Conservation (phyloP, 2,797 vertebrate species). For the Poliocrania exsul region DNA sequence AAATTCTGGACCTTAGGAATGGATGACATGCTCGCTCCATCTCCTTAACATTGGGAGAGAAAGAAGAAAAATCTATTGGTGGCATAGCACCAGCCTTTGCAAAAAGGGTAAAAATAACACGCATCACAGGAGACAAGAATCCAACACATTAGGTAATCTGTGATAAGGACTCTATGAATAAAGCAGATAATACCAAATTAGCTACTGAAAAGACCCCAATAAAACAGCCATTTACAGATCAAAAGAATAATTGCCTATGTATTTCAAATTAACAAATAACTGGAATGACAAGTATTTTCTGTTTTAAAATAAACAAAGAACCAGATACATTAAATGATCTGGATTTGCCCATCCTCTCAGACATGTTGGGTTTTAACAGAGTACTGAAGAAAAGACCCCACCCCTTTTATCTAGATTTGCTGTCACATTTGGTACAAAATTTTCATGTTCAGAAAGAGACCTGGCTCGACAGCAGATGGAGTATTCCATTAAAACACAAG, state of each 20-base stretch:
- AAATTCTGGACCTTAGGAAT: conserved; percentile 21
- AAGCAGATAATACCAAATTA: background rate
- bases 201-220: background rate
- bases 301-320: conserved; percentile 18
- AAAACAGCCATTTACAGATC: background rate
- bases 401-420: background rate
- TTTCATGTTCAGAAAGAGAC: background rate
- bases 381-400: conserved; percentile 6
- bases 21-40: background rate
- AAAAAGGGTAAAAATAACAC: conserved; percentile 49
- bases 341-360: conserved; percentile 16
- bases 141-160: background rate
- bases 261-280: conserved; percentile 13
- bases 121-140: conserved; percentile 28
- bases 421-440: conserved; percentile 32
- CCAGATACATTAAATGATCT: background rate
- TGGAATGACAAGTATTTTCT: background rate
- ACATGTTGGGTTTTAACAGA: background rate
- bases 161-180: background rate
- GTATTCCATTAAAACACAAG: conserved; percentile 17
- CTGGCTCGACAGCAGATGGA: conserved; percentile 46
- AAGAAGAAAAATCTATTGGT: background rate
- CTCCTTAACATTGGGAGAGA: background rate
- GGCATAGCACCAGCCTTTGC: conserved; percentile 24
- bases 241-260: background rate